A percentile compares a stretch with the other conserved stretches of the same genome.
Evolutionary conservation across 2,888 invertebrate species (phyloP).

Genomic region (Xanthorhoe spadicearia): DNA sequence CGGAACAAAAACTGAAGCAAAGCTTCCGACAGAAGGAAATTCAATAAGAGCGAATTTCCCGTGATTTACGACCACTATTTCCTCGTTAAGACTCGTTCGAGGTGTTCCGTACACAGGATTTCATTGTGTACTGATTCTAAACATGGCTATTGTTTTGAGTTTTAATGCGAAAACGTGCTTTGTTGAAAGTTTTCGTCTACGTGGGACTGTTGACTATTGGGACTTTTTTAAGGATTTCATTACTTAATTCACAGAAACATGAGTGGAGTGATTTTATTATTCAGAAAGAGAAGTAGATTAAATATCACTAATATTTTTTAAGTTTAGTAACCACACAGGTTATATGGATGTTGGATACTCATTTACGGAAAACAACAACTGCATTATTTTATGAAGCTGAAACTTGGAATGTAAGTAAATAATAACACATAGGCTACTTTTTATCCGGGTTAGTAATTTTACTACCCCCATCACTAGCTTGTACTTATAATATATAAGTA

Average conservation of each 20-base stretch:
- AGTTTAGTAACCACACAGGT: too few species aligned
- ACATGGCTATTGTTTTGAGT: conserved; percentile 28
- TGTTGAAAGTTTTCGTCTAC: neutral
- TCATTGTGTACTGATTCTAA: conserved; percentile 55
- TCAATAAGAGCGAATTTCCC: conserved; percentile 83
- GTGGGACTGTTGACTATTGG: neutral
- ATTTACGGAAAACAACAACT: too few species aligned
- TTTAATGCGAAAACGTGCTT: conserved; percentile 27
- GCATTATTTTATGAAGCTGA: too few species aligned
- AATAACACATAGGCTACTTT: too few species aligned
- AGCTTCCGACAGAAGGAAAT: conserved; percentile 80
- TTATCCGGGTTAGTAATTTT: too few species aligned
- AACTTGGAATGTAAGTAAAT: too few species aligned
- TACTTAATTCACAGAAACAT: neutral
- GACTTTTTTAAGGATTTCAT: neutral
- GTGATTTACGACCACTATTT: conserved; percentile 84
- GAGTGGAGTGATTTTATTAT: neutral
- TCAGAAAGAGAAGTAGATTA: too few species aligned
- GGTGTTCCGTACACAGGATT: conserved; percentile 69
- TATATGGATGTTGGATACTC: too few species aligned
- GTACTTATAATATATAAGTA: too few species aligned
- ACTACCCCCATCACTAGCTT: too few species aligned
- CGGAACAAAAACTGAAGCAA: conserved; percentile 74
- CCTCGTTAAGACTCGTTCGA: conserved; percentile 80
- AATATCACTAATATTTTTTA: too few species aligned